Percentiles rank a stretch among this genome's conserved stretches.
phyloP scores from a whole-genome alignment of 2,888 invertebrate species.

The Pyrochroa serraticornis region DNA sequence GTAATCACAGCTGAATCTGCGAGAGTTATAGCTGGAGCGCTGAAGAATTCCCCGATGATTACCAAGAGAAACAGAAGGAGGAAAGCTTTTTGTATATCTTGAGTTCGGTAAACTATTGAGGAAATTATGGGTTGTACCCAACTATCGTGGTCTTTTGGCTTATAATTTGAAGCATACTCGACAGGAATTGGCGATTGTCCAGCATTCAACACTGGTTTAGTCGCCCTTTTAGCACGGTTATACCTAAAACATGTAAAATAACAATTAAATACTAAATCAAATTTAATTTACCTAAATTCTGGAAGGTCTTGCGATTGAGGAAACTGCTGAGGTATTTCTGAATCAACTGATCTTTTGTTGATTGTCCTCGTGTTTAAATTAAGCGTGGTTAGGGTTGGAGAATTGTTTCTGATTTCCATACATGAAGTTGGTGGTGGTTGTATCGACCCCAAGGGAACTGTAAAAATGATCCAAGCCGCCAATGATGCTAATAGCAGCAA shows the following conservation, averaged over 20 bases:
- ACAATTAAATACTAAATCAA: constrained; percentile 12
- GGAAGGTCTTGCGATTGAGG: constrained; percentile 19
- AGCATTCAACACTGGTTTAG: constrained; percentile 54
- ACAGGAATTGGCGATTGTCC: constrained; percentile 79
- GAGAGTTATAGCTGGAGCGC: constrained; percentile 92
- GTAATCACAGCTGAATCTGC: constrained; percentile 93
- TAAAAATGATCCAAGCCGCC: constrained; percentile 96
- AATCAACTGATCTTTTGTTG: constrained; percentile 60
- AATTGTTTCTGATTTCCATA: constrained; percentile 69
- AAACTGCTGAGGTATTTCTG: constrained; percentile 21
- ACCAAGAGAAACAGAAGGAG: constrained; percentile 91
- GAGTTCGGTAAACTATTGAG: constrained; percentile 86
- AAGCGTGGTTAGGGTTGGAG: constrained; percentile 69
- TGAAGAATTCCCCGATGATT: constrained; percentile 96
- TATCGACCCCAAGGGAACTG: constrained; percentile 93
- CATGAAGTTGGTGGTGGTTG: constrained; percentile 94
- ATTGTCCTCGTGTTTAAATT: constrained; percentile 57
- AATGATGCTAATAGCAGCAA: constrained; percentile 87
- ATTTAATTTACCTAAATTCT: constrained; percentile 28
- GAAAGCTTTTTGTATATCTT: constrained; percentile 95
- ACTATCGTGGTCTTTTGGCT: constrained; percentile 69
- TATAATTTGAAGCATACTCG: constrained; percentile 76
- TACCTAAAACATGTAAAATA: constrained; percentile 39
- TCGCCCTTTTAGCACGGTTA: constrained; percentile 56
- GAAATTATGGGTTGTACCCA: constrained; percentile 93